Base-by-base conservation (phyloP, 2,888 invertebrate genomes). In the Hyles lineata region DNA sequence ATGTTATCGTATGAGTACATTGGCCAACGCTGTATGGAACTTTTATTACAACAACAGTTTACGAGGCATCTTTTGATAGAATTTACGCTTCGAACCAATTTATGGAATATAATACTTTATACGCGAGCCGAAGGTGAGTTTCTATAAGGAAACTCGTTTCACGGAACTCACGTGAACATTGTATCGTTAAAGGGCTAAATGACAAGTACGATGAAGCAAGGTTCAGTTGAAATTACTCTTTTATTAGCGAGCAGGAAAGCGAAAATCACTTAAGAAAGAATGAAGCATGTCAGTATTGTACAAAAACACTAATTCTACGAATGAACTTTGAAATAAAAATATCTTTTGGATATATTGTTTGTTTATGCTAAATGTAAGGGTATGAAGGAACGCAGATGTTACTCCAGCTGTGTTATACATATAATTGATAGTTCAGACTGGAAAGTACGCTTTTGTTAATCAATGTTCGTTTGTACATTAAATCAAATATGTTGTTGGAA, bases 11-110 rank as follows among this genome's bases (percentile, higher is more conserved):
- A 17, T 35, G 32, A 43, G 63, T 32, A 32, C 61, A 29, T 19
- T 15, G n/a, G 19, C 11, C 19, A 32, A 62, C 61, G 19, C 32
- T n/a, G 61, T 17, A 32, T 32, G 61, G 32, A 29, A 32, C 19
- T 32, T 29, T 61, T 61, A 61, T 62, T 62, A 62, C 19, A 19
- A 62, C 61, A 60, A 15, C 60, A 60, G 17, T 11, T 60, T 60
- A 60, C 60, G 25, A 60, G 60, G 25, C 17, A 17, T 60, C 60
- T 60, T 60, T 25, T 60, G 60, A 25, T 25, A 15, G 5, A 60
- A 25, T 15, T 17, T 29, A 60, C 29, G 15, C 23, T 23, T 3
- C 60, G 60, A 25, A 60, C 17, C 55, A 55, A 55, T 55, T 55
- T 55, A 55, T 55, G 55, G 55, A n/a, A 55, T n/a, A n/a, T 55